Base-by-base conservation (phyloP, 2,888 invertebrate species). In the Tetanocera ferruginea region DNA sequence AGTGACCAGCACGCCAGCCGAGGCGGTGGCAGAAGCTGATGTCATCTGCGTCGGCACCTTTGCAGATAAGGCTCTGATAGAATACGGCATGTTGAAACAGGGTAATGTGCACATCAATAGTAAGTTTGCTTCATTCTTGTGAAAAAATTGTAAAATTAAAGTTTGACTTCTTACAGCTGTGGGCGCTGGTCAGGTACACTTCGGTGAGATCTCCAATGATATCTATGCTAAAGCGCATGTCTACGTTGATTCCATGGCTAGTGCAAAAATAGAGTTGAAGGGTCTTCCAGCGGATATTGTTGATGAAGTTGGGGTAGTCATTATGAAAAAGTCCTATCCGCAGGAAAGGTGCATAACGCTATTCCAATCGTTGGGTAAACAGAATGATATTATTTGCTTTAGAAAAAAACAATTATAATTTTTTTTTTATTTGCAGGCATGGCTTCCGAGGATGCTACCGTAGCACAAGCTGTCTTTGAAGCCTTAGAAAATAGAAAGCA, bases 351-450 rank as follows among this genome's bases (percentile, higher is more conserved):
- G 88, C 64, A 89, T 91, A 2, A 92, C 93, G 5, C 87, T 93
- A n/a, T 93, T 93, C 83, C 93, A 93, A 84, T 93, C 93, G n/a
- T 88, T 93, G 84, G 93, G 93, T 93, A 83, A 86, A 85, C 84
- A 19, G 64, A 14, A 19, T 11, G 19, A 31, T 67, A 23, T 28
- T 19, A 5, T 14, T 43, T 19, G 51, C n/a, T 64, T 11, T 74
- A 17, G 66, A 25, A 57, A 0, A 19, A 55, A 5, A 19, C 3
- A 5, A 5, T 0, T 51, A 0, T 25, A 19, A 5, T 11, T 25
- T 28, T 23, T n/a, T 28, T n/a, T 23, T 51, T 19, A 49, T 67
- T 79, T 75, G 0, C 81, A 93, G 93, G 93, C 55, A 91, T 93
- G 91, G 93, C 92, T 0, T 89, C 91, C 0, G 92, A 93, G 87